A percentile compares a stretch with the other conserved stretches of the same genome.
Conservation (phyloP, 2,113 vertebrate genomes). For the Mesocricetus auratus region DNA sequence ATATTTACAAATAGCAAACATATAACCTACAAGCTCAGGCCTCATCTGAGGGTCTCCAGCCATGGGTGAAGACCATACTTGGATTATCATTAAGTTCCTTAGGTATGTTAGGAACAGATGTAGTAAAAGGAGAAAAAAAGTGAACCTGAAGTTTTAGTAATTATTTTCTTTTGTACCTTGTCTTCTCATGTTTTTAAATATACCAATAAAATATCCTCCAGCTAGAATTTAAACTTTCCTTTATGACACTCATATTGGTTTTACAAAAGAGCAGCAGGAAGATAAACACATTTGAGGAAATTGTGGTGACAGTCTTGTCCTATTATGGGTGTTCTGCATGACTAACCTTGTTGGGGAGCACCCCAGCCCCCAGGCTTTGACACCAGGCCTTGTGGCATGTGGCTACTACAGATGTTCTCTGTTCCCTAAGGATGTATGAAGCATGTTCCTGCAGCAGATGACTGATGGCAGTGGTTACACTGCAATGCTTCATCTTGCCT, state of each 20-base stretch:
- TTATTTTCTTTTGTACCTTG: background rate
- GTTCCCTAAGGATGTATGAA: background rate
- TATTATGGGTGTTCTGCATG: background rate
- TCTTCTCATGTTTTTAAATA: background rate
- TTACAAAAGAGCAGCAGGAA: background rate
- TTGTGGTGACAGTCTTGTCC: background rate
- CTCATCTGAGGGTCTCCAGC: background rate
- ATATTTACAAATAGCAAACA: background rate
- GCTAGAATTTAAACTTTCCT: background rate
- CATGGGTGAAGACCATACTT: background rate
- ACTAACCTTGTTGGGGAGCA: background rate
- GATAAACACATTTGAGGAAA: background rate
- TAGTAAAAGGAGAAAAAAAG: background rate
- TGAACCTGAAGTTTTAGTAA: background rate
- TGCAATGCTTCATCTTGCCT: background rate
- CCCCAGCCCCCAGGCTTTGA: background rate
- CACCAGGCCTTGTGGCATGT: conserved; percentile 22
- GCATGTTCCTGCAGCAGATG: background rate
- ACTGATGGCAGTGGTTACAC: background rate
- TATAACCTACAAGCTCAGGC: background rate
- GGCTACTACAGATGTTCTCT: conserved; percentile 35
- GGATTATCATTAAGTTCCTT: background rate
- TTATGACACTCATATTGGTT: background rate
- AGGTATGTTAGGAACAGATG: background rate
- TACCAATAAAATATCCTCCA: background rate